Evolutionary conservation across 2,797 vertebrate species (phyloP).

Genomic region (Nasua narica): DNA sequence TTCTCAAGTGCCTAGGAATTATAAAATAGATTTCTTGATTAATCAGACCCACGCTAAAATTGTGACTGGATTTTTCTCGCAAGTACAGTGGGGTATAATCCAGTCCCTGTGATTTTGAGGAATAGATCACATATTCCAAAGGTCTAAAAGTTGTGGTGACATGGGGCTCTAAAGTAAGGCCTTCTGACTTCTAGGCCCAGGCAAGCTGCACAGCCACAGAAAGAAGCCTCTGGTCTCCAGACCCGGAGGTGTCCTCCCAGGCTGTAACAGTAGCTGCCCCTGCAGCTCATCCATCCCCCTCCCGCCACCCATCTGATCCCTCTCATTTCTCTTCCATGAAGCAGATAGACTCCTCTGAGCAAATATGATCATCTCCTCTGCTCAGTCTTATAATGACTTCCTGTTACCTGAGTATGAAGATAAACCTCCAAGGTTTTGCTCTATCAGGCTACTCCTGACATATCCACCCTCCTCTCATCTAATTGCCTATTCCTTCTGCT

Average conservation of each 20-base stretch:
- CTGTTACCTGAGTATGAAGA: background rate
- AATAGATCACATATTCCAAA: background rate
- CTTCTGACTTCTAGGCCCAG: background rate
- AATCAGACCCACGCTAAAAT: slow-evolving; percentile 15
- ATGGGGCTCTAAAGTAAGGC: background rate
- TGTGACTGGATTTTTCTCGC: background rate
- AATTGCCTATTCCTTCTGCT: background rate
- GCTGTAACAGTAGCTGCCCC: background rate
- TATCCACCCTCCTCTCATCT: background rate
- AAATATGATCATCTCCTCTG: background rate
- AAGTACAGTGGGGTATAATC: background rate
- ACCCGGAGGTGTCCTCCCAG: background rate
- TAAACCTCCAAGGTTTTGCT: background rate
- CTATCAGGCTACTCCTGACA: background rate
- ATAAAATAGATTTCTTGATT: slow-evolving; percentile 55
- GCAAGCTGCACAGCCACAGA: background rate
- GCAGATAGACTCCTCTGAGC: background rate
- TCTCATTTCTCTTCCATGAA: background rate
- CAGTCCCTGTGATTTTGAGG: background rate
- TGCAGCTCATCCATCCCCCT: background rate
- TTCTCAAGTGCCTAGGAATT: slow-evolving; percentile 64
- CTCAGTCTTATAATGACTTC: background rate
- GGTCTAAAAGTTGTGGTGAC: background rate
- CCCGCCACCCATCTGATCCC: background rate
- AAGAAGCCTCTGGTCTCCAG: background rate